Conservation (phyloP, 2,888 invertebrate species). For the Frankliniella fusca region DNA sequence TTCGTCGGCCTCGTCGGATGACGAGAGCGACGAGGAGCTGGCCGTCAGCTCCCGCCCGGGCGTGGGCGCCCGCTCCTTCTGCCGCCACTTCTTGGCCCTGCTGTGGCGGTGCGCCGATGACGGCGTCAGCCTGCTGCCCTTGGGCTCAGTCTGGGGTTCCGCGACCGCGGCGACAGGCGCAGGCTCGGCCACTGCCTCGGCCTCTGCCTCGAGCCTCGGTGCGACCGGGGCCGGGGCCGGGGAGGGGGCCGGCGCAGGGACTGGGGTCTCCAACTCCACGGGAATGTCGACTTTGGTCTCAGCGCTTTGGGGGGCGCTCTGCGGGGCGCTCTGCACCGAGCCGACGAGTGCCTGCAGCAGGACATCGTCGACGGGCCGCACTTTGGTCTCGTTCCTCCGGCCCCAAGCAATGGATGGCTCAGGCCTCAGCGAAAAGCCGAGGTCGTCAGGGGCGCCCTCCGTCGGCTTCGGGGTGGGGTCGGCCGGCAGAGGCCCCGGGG, state of each 20-base stretch:
- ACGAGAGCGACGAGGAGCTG: not conserved
- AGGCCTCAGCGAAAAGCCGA: not conserved
- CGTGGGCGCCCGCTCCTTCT: slow-evolving; percentile 19
- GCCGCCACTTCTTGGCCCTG: not conserved
- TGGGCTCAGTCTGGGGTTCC: not conserved
- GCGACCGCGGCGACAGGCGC: not conserved
- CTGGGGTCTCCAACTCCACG: not conserved
- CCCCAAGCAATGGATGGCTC: not conserved
- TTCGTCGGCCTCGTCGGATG: slow-evolving; percentile 11
- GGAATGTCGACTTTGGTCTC: slow-evolving; percentile 20
- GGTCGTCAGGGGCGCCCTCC: not conserved
- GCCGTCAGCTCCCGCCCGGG: slow-evolving; percentile 2
- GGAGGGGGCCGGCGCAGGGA: not conserved
- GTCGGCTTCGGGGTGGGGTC: no score
- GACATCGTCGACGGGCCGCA: not conserved
- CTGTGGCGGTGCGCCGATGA: not conserved
- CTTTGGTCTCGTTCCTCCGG: not conserved
- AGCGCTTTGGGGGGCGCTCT: not conserved
- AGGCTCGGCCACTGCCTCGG: not conserved
- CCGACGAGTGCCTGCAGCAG: slow-evolving; percentile 1
- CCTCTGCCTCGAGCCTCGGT: not conserved
- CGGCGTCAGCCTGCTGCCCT: not conserved
- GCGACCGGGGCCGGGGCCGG: not conserved
- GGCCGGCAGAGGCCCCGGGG: not conserved
- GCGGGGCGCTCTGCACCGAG: not conserved